These are phyloP conservation scores for Acanthornis magna DNA, from an alignment of 2,797 vertebrate species.

Conservation along the genomic window DNA sequence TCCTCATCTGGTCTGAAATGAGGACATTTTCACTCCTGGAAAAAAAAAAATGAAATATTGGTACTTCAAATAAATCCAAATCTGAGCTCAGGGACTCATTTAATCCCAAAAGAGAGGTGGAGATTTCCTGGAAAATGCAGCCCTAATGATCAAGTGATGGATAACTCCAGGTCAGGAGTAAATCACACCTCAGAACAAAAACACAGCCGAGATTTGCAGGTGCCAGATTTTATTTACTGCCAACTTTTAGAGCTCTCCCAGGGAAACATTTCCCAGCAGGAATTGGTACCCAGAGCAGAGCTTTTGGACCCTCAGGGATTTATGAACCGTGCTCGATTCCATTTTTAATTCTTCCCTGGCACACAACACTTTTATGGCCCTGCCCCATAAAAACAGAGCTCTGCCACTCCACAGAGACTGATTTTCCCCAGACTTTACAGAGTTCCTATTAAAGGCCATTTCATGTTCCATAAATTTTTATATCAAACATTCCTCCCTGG, in stretches of 20 bases:
- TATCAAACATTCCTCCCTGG: constrained; percentile 36
- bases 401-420: background rate
- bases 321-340: background rate
- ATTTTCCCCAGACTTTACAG: background rate
- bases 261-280: background rate
- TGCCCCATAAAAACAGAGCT: background rate
- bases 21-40: background rate
- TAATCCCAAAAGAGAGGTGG: background rate
- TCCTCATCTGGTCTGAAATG: background rate
- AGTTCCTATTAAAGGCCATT: constrained; percentile 47
- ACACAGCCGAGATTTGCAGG: background rate
- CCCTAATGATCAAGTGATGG: background rate
- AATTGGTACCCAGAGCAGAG: background rate
- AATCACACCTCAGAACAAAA: background rate
- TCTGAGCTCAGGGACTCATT: background rate
- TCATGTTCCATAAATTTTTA: constrained; percentile 68
- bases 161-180: background rate
- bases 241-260: background rate
- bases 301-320: background rate
- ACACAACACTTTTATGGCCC: background rate
- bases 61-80: background rate
- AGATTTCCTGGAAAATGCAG: background rate
- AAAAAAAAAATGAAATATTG: background rate
- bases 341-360: constrained; percentile 30
- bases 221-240: background rate